Evolutionary conservation across 2,888 invertebrate species (phyloP), one percentile per base, ranked within the genome.

Genomic region (Clusia tigrina): DNA sequence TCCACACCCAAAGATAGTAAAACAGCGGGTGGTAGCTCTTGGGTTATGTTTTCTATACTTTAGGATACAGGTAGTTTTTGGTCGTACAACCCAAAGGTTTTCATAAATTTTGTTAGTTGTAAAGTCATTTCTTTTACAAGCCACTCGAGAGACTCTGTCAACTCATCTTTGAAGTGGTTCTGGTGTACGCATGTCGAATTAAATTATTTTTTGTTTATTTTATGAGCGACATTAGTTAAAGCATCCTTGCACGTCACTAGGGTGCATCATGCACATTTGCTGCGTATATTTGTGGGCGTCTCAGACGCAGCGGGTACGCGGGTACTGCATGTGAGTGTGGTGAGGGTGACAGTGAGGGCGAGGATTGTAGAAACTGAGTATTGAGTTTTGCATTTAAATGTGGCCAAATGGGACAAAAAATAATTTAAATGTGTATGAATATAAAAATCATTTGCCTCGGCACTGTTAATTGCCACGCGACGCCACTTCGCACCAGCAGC

Each of bases 341-440:
- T n/a, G n/a, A n/a, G n/a, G n/a, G n/a, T n/a, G n/a, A n/a, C n/a
- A n/a, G n/a, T n/a, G n/a, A n/a, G n/a, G n/a, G n/a, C n/a, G n/a
- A n/a, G 20, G 20, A 17, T 56, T 24, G 18, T 23, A 18, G 52
- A 55, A 58, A 58, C n/a, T n/a, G n/a, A n/a, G 59, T 59, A 52
- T 65, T 52, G 22, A 65, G 68, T 74, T 74, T 73, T 73, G 70
- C 75, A 75, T 74, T 55, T 65, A 9, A 9, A 32, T 12, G 32
- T 9, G 6, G 32, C 12, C 32, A 32, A 32, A 12, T 32, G 6
- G 32, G 6, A 9, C 6, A 32, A 32, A 12, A 9, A 12, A n/a
- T n/a, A n/a, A n/a, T n/a, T n/a, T n/a, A n/a, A n/a, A n/a, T n/a
- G n/a, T n/a, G n/a, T n/a, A n/a, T n/a, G n/a, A n/a, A n/a, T n/a